Percentiles rank a stretch among this genome's conserved stretches.
Evolutionary conservation across 1,140 invertebrate species (phyloP).

Genomic region (Melanaphis sacchari): DNA sequence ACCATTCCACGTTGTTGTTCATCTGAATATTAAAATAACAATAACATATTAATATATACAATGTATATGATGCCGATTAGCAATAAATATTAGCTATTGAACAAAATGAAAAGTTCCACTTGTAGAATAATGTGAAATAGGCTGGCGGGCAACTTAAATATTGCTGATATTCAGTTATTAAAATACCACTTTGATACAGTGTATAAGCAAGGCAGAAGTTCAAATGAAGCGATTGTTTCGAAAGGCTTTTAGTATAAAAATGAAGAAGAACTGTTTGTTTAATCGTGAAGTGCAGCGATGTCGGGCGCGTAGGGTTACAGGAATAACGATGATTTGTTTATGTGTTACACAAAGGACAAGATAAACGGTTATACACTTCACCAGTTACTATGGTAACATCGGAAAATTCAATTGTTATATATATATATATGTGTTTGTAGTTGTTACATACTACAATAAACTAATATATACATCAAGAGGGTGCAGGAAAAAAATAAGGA

Average conservation of each 20-base stretch:
- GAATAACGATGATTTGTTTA: conserved; percentile 33
- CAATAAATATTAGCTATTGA: background rate
- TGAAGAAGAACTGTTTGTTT: background rate
- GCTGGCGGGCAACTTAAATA: background rate
- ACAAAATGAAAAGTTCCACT: background rate
- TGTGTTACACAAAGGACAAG: background rate
- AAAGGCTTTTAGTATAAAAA: conserved; percentile 43
- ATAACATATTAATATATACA: background rate
- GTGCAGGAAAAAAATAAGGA: background rate
- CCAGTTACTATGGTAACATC: conserved; percentile 14
- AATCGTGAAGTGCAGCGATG: background rate
- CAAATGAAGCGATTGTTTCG: background rate
- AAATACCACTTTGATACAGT: background rate
- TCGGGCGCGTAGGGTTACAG: background rate
- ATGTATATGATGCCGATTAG: background rate
- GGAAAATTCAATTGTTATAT: conserved; percentile 4
- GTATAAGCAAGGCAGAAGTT: background rate
- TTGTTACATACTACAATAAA: background rate
- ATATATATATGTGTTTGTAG: background rate
- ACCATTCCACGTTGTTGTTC: no score
- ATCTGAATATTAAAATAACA: background rate
- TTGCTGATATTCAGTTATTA: background rate
- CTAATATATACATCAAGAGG: background rate
- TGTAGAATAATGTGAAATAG: background rate
- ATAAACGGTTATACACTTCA: conserved; percentile 49